Conservation (phyloP, 2,888 invertebrate genomes). For the Zelleria hepariella region DNA sequence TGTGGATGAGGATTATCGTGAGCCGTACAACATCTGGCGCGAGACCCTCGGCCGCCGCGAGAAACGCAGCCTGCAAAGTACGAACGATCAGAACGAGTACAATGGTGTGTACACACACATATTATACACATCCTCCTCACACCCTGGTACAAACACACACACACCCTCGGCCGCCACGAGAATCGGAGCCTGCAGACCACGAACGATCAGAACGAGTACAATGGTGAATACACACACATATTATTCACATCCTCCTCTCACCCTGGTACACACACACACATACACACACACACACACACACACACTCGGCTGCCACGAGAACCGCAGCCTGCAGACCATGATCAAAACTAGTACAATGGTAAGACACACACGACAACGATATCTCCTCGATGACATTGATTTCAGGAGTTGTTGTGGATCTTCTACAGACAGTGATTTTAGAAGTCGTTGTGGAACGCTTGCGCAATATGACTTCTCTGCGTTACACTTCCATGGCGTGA, state of each 20-base stretch:
- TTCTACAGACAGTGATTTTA: too few relatives aligned
- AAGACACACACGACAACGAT: slow-evolving; percentile 21
- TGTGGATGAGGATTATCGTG: slow-evolving; percentile 63
- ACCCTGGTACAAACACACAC: not conserved
- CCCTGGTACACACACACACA: not conserved
- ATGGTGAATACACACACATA: slow-evolving; percentile 34
- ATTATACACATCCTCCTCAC: not conserved
- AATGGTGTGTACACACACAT: slow-evolving; percentile 38
- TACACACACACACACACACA: too few relatives aligned
- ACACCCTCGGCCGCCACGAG: slow-evolving; percentile 52
- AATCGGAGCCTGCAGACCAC: slow-evolving; percentile 33
- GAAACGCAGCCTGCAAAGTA: slow-evolving; percentile 31
- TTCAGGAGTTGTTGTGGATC: too few relatives aligned
- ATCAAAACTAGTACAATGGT: slow-evolving; percentile 62
- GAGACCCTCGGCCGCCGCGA: slow-evolving; percentile 60
- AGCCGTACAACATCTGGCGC: slow-evolving; percentile 65
- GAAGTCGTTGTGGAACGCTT: too few relatives aligned
- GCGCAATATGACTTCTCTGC: too few relatives aligned
- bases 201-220: slow-evolving; percentile 56
- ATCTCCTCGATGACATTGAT: too few relatives aligned
- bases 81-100: slow-evolving; percentile 54
- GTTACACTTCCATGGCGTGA: too few relatives aligned
- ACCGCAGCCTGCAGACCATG: slow-evolving; percentile 33
- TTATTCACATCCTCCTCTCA: not conserved
- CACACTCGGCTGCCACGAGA: slow-evolving; percentile 56